Base-by-base conservation (phyloP, 2,797 vertebrate genomes). In the Malurus splendens region DNA sequence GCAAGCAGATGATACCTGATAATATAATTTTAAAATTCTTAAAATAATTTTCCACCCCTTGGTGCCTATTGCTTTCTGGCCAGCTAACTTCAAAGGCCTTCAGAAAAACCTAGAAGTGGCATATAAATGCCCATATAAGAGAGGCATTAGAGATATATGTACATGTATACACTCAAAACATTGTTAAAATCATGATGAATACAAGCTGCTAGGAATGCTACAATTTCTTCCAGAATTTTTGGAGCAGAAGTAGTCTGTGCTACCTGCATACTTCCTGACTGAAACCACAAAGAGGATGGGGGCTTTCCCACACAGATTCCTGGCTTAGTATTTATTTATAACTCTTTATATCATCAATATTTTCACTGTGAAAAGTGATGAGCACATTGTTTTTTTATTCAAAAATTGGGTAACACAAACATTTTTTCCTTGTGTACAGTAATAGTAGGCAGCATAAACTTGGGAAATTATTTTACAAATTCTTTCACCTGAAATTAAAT, bases 1-100 rank as follows among this genome's bases (percentile, higher is more conserved):
- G 86, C 90, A 94, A 92, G 94, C 74, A 66, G 55, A 93, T 86
- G 80, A 95, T 94, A 96, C 94, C 93, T 86, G 95, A 95, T 94
- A 93, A 41, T 73, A 93, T 75, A 71, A 89, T 94, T 96, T 94
- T 90, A 39, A 88, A 89, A 62, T 82, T 92, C 77, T 93, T 92
- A 82, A 95, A 96, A 97, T 95, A 91, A 93, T 95, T 94, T 95
- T 88, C 33, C 32, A 84, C 85, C 86, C 89, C 24, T 12, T 67
- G 42, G 92, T 93, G 65, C 55, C 83, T 75, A 57, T 75, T 68
- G 56, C 70, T 23, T 92, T 57, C 74, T 50, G 87, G 87, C 45
- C 93, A 92, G 87, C 92, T 95, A 82, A 89, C 93, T 96, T 95
- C 92, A 84, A 78, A 94, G 54, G 55, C 62, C 48, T 65, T 87